Evolutionary conservation across 2,888 invertebrate genomes (phyloP).

Genomic region (Glaucopsyche alexis): DNA sequence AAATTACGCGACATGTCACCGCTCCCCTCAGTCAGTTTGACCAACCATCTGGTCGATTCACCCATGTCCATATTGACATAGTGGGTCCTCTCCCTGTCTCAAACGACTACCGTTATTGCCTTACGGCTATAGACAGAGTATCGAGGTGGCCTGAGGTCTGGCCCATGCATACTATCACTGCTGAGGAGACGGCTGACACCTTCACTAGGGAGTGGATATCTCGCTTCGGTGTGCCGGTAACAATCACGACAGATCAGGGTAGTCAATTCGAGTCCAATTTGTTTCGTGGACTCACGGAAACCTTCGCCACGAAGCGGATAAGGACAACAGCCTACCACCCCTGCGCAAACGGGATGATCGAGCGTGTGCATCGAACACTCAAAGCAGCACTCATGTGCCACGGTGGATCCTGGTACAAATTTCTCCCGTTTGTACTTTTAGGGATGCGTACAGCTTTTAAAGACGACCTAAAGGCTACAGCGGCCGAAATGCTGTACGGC

Average conservation of each 20-base stretch:
- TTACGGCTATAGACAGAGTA: not conserved
- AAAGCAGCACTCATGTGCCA: constrained; percentile 22
- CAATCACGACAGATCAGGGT: constrained; percentile 40
- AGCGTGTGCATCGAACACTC: constrained; percentile 45
- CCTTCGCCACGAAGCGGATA: constrained; percentile 28
- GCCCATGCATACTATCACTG: constrained; percentile 38
- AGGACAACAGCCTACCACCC: constrained; percentile 35
- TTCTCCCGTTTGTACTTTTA: too few species aligned
- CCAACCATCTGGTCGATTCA: constrained; percentile 35
- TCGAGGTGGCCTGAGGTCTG: constrained; percentile 41
- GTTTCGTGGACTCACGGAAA: constrained; percentile 32
- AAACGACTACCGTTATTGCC: not conserved
- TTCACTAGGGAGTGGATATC: constrained; percentile 39
- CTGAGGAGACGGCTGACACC: constrained; percentile 37
- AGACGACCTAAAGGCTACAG: too few species aligned
- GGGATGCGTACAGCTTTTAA: too few species aligned
- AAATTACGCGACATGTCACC: constrained; percentile 36
- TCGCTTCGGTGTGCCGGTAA: constrained; percentile 38
- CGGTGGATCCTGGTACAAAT: too few species aligned
- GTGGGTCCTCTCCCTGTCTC: not conserved
- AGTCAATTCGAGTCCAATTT: constrained; percentile 41
- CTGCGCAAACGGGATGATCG: constrained; percentile 30
- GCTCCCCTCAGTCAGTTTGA: constrained; percentile 36
- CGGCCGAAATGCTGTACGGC: too few species aligned
- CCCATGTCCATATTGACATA: constrained; percentile 53